phyloP scores from a whole-genome alignment of 2,113 vertebrate species.

The Lagopus muta region DNA sequence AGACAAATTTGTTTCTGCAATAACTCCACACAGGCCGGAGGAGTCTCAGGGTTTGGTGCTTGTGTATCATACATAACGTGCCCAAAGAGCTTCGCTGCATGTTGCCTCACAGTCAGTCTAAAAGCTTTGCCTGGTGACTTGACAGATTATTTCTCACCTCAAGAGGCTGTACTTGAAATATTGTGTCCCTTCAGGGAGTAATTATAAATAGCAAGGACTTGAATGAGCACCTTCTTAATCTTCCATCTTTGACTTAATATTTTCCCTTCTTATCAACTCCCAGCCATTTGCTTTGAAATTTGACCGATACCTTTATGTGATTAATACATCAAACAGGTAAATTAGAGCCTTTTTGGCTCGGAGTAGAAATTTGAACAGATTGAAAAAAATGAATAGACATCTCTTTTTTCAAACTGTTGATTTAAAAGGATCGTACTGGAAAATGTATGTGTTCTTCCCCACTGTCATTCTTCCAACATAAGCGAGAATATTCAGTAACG shows the following conservation, averaged over 20 bases:
- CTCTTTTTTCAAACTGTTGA: constrained; percentile 28
- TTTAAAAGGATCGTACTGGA: background rate
- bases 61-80: rapidly evolving
- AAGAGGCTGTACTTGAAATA: constrained; percentile 71
- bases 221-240: constrained; percentile 72
- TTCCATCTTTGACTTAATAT: constrained; percentile 70
- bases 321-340: constrained; percentile 71
- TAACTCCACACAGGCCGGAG: background rate
- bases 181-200: constrained; percentile 71
- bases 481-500: constrained; percentile 2
- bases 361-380: constrained; percentile 30
- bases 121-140: constrained; percentile 63
- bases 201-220: constrained; percentile 71
- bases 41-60: background rate
- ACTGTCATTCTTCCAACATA: constrained; percentile 6
- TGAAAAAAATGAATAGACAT: constrained; percentile 25
- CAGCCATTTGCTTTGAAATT: constrained; percentile 67
- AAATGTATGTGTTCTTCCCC: constrained; percentile 23
- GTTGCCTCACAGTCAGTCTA: background rate
- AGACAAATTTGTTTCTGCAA: background rate
- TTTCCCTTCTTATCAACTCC: constrained; percentile 64
- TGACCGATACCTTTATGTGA: constrained; percentile 65
- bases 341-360: constrained; percentile 58
- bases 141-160: constrained; percentile 70
- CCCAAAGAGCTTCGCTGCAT: background rate